These are phyloP conservation scores for Macropus fuliginosus DNA, from an alignment of 2,797 vertebrate species.

Conservation along the genomic window DNA sequence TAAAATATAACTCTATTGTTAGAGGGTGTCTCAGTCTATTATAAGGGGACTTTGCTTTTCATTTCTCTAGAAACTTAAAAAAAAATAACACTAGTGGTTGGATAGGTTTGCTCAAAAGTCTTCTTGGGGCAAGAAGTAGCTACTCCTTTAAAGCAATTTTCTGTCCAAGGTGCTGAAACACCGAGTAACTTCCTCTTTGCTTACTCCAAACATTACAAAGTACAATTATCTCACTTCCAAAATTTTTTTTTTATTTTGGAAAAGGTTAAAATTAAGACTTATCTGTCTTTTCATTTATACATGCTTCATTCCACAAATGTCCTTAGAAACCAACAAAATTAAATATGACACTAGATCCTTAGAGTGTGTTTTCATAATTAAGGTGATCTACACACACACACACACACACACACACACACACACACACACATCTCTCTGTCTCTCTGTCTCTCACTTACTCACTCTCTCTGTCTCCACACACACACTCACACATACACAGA, in stretches of 20 bases:
- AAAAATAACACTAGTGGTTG: not conserved
- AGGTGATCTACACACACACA: not conserved
- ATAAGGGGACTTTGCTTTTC: not conserved
- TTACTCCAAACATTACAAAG: constrained; percentile 6
- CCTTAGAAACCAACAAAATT: constrained; percentile 28
- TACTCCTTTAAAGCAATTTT: not conserved
- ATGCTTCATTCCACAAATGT: not conserved
- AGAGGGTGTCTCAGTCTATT: not conserved
- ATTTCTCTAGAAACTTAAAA: not conserved
- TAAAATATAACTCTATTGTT: not conserved
- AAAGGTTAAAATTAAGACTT: not conserved
- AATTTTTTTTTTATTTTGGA: constrained; percentile 14
- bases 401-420: too few relatives aligned
- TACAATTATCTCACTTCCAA: not conserved
- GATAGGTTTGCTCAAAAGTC: not conserved
- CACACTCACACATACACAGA: too few relatives aligned
- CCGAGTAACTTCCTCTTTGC: not conserved
- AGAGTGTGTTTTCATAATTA: not conserved
- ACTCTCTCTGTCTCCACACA: too few relatives aligned
- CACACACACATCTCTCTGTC: too few relatives aligned
- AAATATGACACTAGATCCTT: not conserved
- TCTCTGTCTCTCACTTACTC: too few relatives aligned
- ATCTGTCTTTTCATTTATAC: not conserved
- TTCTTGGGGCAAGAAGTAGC: not conserved
- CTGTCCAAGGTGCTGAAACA: not conserved